phyloP scores from a whole-genome alignment of 2,888 invertebrate species.

The Tromatobia lineatoria region DNA sequence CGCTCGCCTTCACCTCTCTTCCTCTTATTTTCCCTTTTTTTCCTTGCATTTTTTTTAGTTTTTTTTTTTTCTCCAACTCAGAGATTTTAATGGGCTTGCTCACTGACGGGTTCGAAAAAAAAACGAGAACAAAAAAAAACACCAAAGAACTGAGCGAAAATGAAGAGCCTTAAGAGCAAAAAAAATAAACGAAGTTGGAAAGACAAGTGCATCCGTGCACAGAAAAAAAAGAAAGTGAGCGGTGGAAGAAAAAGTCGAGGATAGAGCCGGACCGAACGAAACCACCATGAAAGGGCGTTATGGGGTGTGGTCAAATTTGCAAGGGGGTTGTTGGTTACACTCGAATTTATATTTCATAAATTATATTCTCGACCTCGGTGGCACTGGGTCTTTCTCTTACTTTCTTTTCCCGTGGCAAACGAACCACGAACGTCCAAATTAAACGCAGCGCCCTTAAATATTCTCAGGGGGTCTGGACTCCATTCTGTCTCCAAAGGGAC shows the following conservation, averaged over 20 bases:
- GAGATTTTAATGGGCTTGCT: slow-evolving; percentile 76
- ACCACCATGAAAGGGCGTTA: slow-evolving; percentile 77
- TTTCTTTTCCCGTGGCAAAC: slow-evolving; percentile 60
- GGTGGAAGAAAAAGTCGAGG: slow-evolving; percentile 68
- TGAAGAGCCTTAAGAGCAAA: slow-evolving; percentile 31
- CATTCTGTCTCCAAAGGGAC: too few species aligned
- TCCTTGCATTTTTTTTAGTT: slow-evolving; percentile 40
- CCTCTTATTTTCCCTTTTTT: slow-evolving; percentile 32
- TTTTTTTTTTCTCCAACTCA: slow-evolving; percentile 43
- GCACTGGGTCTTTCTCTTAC: slow-evolving; percentile 25
- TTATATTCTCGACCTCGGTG: slow-evolving; percentile 65
- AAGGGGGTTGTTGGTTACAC: slow-evolving; percentile 75
- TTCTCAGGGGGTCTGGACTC: neutral
- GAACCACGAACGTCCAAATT: slow-evolving; percentile 67
- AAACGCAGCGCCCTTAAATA: neutral
- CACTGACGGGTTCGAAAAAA: slow-evolving; percentile 59
- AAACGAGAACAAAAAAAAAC: slow-evolving; percentile 32
- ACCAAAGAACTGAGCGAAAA: slow-evolving; percentile 38
- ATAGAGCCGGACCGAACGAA: slow-evolving; percentile 59
- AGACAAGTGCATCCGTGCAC: slow-evolving; percentile 54
- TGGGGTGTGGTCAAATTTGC: slow-evolving; percentile 83
- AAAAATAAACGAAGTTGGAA: slow-evolving; percentile 21
- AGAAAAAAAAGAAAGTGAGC: slow-evolving; percentile 48
- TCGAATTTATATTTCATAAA: slow-evolving; percentile 73
- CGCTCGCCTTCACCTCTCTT: slow-evolving; percentile 52